Base-by-base conservation (phyloP, 2,797 vertebrate genomes). In the Caiman crocodilus region DNA sequence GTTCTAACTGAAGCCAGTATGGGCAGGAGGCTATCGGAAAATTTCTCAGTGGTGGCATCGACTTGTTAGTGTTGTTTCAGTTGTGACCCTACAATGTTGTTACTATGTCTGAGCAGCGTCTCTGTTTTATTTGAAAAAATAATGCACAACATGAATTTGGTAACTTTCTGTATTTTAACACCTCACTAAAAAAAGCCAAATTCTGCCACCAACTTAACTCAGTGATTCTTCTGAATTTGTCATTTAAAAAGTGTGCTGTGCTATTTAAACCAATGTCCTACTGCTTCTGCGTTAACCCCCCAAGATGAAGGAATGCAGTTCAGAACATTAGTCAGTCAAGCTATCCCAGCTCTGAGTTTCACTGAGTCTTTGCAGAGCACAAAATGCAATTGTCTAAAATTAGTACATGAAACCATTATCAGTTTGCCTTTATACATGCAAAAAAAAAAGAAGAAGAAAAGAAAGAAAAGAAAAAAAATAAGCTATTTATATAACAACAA, bases 171-270 rank as follows among this genome's bases (percentile, higher is more conserved):
- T 59, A 89, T 57, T 26, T 17, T 63, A 9, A 80, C 56, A 21
- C 26, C 0, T 0, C 4, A 17, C 6, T 1, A 17, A 17, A 21
- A 56, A n/a, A 16, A 25, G 57, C 14, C 14, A 35, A n/a, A 23
- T 50, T 20, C 64, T 57, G 18, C 59, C 59, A 4, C 14, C 3
- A 13, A 28, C 73, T 21, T 14, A 63, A 50, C 42, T 50, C 42
- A 50, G 42, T 50, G 3, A 50, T 50, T 50, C 42, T 50, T 50
- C 42, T 50, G 9, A 50, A 50, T 50, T 10, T 10, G 42, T 50
- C 42, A 50, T 50, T 50, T 50, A 50, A 50, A 50, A 10, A 50
- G 42, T 10, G 42, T 50, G 9, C 42, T 50, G 9, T 50, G 42
- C 10, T 50, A 50, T 50, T 50, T 58, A 21, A 69, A 5, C 56